Evolutionary conservation across 2,888 invertebrate genomes (phyloP).

Genomic region (Cremastinae sp.): DNA sequence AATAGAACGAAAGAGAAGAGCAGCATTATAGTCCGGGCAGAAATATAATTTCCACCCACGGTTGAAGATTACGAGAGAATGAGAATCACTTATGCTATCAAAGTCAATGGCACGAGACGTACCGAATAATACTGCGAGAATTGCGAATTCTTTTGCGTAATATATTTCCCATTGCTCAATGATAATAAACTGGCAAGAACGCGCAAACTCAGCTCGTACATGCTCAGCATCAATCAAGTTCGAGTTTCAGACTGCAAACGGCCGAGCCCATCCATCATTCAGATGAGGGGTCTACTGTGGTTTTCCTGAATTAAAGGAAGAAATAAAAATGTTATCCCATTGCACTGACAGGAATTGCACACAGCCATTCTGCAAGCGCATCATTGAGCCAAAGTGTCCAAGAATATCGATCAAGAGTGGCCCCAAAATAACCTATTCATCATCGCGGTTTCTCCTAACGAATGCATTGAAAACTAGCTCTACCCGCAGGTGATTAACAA

Average conservation of each 20-base stretch:
- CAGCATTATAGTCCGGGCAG: neutral
- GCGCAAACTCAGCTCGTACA: constrained; percentile 35
- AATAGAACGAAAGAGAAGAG: neutral
- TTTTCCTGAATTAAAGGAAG: constrained; percentile 5
- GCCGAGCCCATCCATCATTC: constrained; percentile 53
- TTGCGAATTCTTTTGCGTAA: constrained; percentile 13
- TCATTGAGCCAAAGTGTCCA: no score
- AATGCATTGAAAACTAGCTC: no score
- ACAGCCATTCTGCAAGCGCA: no score
- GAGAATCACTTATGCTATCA: neutral
- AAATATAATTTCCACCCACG: constrained; percentile 11
- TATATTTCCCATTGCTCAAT: constrained; percentile 35
- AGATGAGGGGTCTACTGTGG: constrained; percentile 34
- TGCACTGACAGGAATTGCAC: no score
- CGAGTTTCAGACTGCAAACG: constrained; percentile 35
- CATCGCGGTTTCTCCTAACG: no score
- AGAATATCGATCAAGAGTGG: no score
- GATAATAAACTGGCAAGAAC: constrained; percentile 49
- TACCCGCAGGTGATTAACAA: no score
- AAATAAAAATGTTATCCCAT: no score
- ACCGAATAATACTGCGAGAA: constrained; percentile 11
- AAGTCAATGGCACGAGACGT: constrained; percentile 23
- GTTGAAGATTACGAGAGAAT: neutral
- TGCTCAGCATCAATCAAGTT: constrained; percentile 53
- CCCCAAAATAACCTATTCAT: no score